Evolutionary conservation across 1,140 invertebrate genomes (phyloP), one percentile per base, ranked within the genome.

Genomic region (Dendrolimus punctatus): DNA sequence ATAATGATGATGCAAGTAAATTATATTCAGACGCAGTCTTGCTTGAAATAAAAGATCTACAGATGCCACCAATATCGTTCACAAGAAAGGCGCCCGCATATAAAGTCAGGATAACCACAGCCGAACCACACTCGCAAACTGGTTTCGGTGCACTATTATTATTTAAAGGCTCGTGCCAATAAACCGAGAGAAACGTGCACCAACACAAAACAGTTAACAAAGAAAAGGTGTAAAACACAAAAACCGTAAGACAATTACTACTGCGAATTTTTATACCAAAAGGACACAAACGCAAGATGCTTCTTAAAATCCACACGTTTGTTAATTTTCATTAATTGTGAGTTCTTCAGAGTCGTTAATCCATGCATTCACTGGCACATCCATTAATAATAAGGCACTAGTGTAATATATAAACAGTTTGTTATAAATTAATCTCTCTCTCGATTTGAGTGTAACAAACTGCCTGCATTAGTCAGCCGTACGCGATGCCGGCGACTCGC

Each of bases 81-180:
- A 68, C 58, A 69, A 77, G 71, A 80, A 80, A 75, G 70, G 64
- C 67, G 71, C 74, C 79, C 79, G 80, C 79, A 79, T 82, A 75
- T 65, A 62, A 71, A 73, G 69, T 68, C 76, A 76, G 80, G 79
- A 83, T 80, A 81, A 85, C 76, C 76, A 74, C 76, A 77, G 62
- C 64, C 71, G 69, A 76, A 84, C 76, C 76, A 65, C 73, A 83
- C 74, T 78, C 71, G 80, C 75, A 84, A 86, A 86, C 83, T 68
- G 80, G 83, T 86, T 86, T 81, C 55, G 58, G 80, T 84, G 74
- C 77, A 84, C 73, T 84, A 86, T 86, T 86, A 86, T 86, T 86
- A 84, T 83, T 23, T 83, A 83, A 81, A 75, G 78, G 68, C 79
- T 84, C 83, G 80, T 86, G 83, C 83, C 78, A 80, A 84, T 82